Evolutionary conservation across 2,797 vertebrate genomes (phyloP).

Genomic region (Leptoclinus maculatus): DNA sequence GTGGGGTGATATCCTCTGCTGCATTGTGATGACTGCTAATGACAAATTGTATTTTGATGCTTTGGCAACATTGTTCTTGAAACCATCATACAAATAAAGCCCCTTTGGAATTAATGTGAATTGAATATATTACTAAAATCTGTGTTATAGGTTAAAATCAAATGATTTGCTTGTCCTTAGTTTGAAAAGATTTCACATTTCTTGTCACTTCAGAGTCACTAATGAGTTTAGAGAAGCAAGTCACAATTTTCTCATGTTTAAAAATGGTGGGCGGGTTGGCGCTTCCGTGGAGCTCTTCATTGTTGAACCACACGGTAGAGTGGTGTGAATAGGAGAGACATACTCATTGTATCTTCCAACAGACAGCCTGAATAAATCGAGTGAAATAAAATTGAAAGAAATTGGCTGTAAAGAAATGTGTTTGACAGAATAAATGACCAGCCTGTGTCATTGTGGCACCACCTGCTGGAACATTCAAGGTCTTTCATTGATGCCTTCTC

Average conservation of each 20-base stretch:
- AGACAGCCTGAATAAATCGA: neutral
- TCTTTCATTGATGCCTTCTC: neutral
- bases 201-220: neutral
- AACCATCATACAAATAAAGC: neutral
- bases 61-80: neutral
- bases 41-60: neutral
- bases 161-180: neutral
- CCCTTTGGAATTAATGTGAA: neutral
- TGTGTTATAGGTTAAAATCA: neutral
- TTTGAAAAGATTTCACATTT: neutral
- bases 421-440: neutral
- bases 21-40: neutral
- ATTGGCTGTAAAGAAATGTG: neutral
- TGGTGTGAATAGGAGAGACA: neutral
- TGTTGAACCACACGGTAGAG: neutral
- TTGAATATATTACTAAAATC: neutral
- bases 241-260: neutral
- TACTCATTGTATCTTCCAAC: neutral
- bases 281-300: neutral
- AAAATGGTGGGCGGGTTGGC: neutral
- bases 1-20: neutral
- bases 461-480: constrained; percentile 75
- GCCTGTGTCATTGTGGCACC: constrained; percentile 71
- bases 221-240: neutral
- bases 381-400: neutral